Evolutionary conservation across 2,797 vertebrate genomes (phyloP).

Genomic region (Dendrocincla fuliginosa): DNA sequence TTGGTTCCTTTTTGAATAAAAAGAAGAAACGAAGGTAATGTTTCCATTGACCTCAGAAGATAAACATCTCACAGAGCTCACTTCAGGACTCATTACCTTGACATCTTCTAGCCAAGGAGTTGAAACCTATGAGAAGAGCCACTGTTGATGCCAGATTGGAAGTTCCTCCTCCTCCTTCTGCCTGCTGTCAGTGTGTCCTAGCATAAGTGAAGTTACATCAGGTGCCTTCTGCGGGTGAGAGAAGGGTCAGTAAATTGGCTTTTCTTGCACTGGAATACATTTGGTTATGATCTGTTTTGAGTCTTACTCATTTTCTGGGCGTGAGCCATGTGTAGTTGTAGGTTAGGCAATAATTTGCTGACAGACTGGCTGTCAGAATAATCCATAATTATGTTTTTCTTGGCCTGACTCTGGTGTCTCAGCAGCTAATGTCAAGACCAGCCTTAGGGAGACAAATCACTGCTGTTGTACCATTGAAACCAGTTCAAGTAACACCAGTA

Average conservation of each 20-base stretch:
- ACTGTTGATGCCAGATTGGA: background rate
- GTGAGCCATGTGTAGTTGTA: background rate
- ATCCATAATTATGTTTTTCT: background rate
- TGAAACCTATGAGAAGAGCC: background rate
- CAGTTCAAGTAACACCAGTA: background rate
- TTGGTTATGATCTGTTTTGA: background rate
- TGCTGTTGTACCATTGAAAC: background rate
- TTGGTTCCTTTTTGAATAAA: background rate
- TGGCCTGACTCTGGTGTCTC: background rate
- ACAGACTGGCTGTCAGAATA: background rate
- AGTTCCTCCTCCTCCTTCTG: background rate
- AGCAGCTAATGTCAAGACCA: background rate
- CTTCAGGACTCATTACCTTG: background rate
- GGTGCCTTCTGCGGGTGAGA: background rate
- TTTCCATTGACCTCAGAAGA: background rate
- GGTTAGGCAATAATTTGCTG: slow-evolving; percentile 4
- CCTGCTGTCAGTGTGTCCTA: background rate
- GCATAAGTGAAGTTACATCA: background rate
- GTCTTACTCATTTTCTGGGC: background rate
- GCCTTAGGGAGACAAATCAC: background rate
- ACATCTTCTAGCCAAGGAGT: background rate
- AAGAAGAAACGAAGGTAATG: background rate
- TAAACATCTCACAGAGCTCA: background rate
- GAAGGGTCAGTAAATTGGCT: background rate
- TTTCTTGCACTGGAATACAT: background rate